Base-by-base conservation (phyloP, 2,797 vertebrate species). In the Phataginus tricuspis region DNA sequence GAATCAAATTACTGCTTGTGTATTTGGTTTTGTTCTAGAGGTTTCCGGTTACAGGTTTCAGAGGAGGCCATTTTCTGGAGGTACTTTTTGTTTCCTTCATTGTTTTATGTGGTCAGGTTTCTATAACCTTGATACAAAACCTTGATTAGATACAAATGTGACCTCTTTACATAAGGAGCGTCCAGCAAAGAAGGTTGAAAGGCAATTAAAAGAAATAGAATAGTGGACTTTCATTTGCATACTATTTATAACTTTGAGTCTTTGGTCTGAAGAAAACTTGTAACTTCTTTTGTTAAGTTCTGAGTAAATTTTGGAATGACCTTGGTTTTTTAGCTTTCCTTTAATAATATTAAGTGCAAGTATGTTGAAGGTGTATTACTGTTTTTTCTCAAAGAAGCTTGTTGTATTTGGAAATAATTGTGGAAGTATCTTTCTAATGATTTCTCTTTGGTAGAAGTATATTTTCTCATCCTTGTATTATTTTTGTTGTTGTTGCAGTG, bases 51-150 rank as follows among this genome's bases (percentile, higher is more conserved):
- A 34, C 13, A 75, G 29, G 16, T 25, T 74, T 75, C 78, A 71
- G 83, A 82, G 72, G 10, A 19, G 1, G 5, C 16, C 19, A 21
- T 61, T 82, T 29, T 45, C 18, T 49, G 57, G n/a, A 93, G 83
- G 2, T 34, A 31, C 15, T 66, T 92, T 71, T 68, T 75, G 21
- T 84, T 89, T 86, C 12, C n/a, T 61, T 89, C n/a, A 9, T 42
- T 95, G 49, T 86, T 92, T 94, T 79, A 68, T 57, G 63, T 51
- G 59, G 29, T 27, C 51, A 69, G 34, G 18, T 83, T 93, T 94
- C 59, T 2, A 10, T 90, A 84, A 29, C 25, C 4, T 29, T 15
- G 23, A 42, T 69, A 23, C 4, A 90, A 72, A 91, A 90, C n/a
- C 3, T 29, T 49, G 42, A 21, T 79, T 80, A 90, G 49, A 61